Percentiles rank a stretch among this genome's conserved stretches.
Evolutionary conservation across 1,140 invertebrate genomes (phyloP).

Genomic region (Pseudomyrmex concolor): DNA sequence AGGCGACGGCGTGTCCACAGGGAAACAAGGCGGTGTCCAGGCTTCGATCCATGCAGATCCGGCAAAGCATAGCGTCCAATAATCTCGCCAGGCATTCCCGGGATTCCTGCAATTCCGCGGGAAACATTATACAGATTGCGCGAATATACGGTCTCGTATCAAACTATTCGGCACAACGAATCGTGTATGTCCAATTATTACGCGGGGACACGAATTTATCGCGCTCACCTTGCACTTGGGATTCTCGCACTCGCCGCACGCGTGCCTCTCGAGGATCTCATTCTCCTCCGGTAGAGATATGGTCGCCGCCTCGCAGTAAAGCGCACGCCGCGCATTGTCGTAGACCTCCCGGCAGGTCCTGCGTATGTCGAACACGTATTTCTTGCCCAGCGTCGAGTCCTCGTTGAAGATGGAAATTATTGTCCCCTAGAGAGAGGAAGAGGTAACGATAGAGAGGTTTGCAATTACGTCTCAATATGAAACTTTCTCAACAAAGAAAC

Average conservation of each 20-base stretch:
- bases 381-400: constrained; percentile 93
- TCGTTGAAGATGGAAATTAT: constrained; percentile 96
- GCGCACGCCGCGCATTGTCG: constrained; percentile 91
- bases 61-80: constrained; percentile 91
- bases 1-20: constrained; percentile 93
- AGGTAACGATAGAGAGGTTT: background rate
- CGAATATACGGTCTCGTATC: background rate
- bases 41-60: constrained; percentile 93
- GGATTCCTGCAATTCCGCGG: constrained; percentile 84
- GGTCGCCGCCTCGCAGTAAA: constrained; percentile 86
- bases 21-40: constrained; percentile 93
- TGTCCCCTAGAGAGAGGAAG: constrained; percentile 87
- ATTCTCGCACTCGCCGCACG: constrained; percentile 82
- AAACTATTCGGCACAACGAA: background rate
- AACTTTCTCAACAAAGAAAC: background rate
- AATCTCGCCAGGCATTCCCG: constrained; percentile 86
- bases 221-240: constrained; percentile 78
- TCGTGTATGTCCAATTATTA: background rate
- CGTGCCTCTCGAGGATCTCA: constrained; percentile 79
- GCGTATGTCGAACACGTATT: constrained; percentile 95
- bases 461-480: background rate
- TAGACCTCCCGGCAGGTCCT: constrained; percentile 94
- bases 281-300: constrained; percentile 80
- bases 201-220: background rate
- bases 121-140: constrained; percentile 14